A percentile compares a stretch with the other conserved stretches of the same genome.
These are phyloP conservation scores for Sipha maydis DNA, from an alignment of 2,888 invertebrate genomes.

Conservation along the genomic window DNA sequence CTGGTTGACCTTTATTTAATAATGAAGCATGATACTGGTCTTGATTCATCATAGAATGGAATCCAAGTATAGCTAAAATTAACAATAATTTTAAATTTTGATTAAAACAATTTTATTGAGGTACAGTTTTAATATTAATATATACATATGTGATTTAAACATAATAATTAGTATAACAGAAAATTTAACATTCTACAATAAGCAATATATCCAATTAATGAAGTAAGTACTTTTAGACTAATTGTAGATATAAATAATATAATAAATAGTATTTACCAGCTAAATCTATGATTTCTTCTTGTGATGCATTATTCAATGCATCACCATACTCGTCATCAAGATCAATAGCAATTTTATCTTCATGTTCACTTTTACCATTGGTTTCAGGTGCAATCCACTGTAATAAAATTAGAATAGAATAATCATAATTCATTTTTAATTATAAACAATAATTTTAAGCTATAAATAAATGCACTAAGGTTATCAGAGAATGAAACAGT, in stretches of 20 bases:
- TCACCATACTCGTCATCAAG: constrained; percentile 93
- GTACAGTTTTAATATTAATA: too few species aligned
- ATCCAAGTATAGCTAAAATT: constrained; percentile 91
- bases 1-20: constrained; percentile 89
- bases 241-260: not conserved
- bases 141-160: not conserved
- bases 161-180: not conserved
- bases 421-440: constrained; percentile 39
- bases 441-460: not conserved
- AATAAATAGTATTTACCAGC: constrained; percentile 74
- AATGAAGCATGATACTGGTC: constrained; percentile 98
- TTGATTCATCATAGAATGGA: constrained; percentile 99
- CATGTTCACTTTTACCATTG: constrained; percentile 81
- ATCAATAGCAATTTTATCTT: constrained; percentile 93
- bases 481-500: not conserved
- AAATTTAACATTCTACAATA: not conserved
- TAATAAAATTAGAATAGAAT: constrained; percentile 65
- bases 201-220: not conserved
- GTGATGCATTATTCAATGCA: constrained; percentile 87
- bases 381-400: constrained; percentile 80
- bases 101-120: not conserved
- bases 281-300: constrained; percentile 98
- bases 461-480: not conserved
- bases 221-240: not conserved
- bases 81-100: constrained; percentile 25